phyloP scores from a whole-genome alignment of 2,888 invertebrate genomes.

The Lumbricus terrestris region DNA sequence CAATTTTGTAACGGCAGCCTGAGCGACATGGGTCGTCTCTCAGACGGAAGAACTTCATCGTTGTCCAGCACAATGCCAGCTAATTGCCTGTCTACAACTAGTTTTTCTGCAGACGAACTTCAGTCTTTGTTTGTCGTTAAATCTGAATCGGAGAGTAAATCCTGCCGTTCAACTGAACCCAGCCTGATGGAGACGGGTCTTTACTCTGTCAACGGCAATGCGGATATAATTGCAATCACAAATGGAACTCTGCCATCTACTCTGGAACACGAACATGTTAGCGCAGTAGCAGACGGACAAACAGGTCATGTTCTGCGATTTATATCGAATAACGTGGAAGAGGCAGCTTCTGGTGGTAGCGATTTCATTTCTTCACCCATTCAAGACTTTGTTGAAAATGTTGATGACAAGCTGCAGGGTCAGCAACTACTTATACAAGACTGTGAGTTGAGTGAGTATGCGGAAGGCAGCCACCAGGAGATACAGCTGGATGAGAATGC shows the following conservation, averaged over 20 bases:
- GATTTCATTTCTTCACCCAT: neutral
- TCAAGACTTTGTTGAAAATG: neutral
- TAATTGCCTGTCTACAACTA: neutral
- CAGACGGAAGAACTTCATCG: neutral
- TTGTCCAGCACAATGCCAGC: neutral
- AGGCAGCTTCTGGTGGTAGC: neutral
- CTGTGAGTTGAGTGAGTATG: neutral
- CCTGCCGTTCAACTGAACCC: neutral
- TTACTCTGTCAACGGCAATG: neutral
- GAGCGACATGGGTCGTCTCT: neutral
- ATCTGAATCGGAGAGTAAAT: neutral
- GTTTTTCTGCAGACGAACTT: neutral
- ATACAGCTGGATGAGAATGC: neutral
- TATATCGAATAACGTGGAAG: neutral
- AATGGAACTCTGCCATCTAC: neutral
- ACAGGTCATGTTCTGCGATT: neutral
- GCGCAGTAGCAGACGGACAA: neutral
- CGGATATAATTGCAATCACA: neutral
- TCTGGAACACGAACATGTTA: neutral
- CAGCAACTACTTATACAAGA: neutral
- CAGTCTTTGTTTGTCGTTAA: neutral
- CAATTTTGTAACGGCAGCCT: conserved; percentile 3
- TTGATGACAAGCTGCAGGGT: neutral
- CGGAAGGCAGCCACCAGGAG: neutral
- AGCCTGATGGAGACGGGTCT: neutral